Base-by-base conservation (phyloP, 2,888 invertebrate genomes). In the Netelia fuscicornis region DNA sequence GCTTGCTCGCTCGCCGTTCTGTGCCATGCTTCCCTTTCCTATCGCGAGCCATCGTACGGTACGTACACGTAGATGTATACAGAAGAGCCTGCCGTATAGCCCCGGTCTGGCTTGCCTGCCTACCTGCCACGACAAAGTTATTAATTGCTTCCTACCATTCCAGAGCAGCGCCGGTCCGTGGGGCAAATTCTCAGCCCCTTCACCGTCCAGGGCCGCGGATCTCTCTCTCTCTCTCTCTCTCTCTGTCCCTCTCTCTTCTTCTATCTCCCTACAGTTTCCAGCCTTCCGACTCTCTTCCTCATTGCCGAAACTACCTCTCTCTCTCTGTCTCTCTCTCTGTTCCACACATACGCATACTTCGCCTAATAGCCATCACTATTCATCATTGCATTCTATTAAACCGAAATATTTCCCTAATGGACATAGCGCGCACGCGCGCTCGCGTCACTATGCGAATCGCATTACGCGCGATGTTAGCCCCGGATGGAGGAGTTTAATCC, bases 61-160 rank as follows among this genome's bases (percentile, higher is more conserved):
- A 80, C 76, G 54, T 78, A 70, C 44, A 44, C 75, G 75, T 77
- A 44, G 62, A 54, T 23, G 71, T 76, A 76, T 82, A 80, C 37
- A 52, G 54, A 62, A 54, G 25, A 56, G 71, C 13, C 58, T 64
- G 37, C 82, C 54, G 23, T 48, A 60, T 68, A 76, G 37, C 37
- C 75, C 80, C 56, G 68, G 80, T 74, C 85, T 76, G 83, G 71
- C 83, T 72, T 81, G 86, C 88, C 88, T 89, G 88, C 90, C 89
- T 87, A 87, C 87, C 91, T 92, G 91, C 91, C 91, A 93, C 91
- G 92, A 91, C 92, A 90, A 93, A 93, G 93, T 93, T 93, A 93
- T 93, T 93, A 93, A 93, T 93, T 93, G 93, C 93, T 93, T 93
- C 92, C 92, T 92, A 92, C 91, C 89, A 91, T 91, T 93, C 90